phyloP scores from a whole-genome alignment of 2,888 invertebrate species.

The Andrena bucephala region DNA sequence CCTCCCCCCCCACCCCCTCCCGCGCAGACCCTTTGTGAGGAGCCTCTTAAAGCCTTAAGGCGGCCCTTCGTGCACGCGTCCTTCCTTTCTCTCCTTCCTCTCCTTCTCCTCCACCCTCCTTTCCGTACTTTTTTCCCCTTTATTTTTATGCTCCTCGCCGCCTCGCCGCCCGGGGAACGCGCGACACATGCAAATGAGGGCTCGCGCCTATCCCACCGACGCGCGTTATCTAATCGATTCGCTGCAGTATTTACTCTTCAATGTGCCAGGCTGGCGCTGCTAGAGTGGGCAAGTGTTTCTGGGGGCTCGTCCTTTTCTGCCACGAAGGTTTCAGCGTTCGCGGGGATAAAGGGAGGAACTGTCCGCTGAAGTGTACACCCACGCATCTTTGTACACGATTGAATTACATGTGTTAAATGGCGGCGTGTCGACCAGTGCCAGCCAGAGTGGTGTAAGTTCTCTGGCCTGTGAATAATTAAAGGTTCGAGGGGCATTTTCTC shows the following conservation, averaged over 20 bases:
- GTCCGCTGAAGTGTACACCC: too few relatives aligned
- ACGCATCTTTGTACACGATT: too few relatives aligned
- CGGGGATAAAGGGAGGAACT: too few relatives aligned
- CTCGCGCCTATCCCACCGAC: conserved; percentile 1
- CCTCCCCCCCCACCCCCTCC: conserved; percentile 15
- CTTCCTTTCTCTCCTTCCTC: conserved; percentile 37
- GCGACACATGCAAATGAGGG: conserved; percentile 60
- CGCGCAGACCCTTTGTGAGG: conserved; percentile 49
- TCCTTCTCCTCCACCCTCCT: background rate
- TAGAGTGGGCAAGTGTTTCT: background rate
- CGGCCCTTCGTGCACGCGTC: conserved; percentile 66
- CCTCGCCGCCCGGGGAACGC: conserved; percentile 29
- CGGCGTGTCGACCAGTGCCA: too few relatives aligned
- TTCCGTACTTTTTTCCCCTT: background rate
- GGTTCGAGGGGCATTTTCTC: background rate
- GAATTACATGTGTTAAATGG: too few relatives aligned
- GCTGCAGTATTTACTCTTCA: conserved; percentile 7
- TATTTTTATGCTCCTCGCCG: conserved; percentile 17
- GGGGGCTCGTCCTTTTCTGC: background rate
- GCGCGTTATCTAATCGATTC: conserved; percentile 35
- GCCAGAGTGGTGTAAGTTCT: too few relatives aligned
- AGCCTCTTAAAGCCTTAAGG: conserved; percentile 64
- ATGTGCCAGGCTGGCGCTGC: background rate
- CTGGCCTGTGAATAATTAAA: background rate
- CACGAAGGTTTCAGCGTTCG: too few relatives aligned